Percentiles rank a stretch among this genome's conserved stretches.
Evolutionary conservation across 2,888 invertebrate species (phyloP).

Genomic region (Tineola bisselliella): DNA sequence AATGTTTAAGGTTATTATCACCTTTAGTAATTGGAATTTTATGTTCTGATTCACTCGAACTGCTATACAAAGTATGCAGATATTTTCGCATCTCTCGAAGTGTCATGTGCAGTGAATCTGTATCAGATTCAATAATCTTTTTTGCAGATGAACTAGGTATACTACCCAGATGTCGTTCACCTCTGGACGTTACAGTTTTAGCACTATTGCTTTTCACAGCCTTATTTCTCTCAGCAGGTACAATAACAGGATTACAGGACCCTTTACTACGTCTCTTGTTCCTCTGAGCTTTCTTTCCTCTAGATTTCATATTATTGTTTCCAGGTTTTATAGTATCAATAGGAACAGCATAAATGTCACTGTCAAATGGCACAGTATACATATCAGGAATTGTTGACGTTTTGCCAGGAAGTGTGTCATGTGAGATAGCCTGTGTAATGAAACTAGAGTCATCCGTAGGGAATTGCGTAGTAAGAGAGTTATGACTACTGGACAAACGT

Average conservation of each 20-base stretch:
- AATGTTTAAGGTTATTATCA: not conserved
- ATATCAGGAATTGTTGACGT: constrained; percentile 84
- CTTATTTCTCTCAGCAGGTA: constrained; percentile 6
- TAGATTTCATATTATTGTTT: constrained; percentile 33
- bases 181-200: not conserved
- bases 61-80: constrained; percentile 82
- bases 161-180: constrained; percentile 34
- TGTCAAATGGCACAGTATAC: constrained; percentile 89
- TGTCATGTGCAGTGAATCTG: constrained; percentile 83
- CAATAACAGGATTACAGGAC: not conserved
- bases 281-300: constrained; percentile 48
- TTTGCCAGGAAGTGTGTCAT: constrained; percentile 76
- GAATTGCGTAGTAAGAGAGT: constrained; percentile 79
- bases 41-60: constrained; percentile 74
- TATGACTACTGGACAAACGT: constrained; percentile 85
- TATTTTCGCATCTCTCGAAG: constrained; percentile 85
- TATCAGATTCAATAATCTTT: constrained; percentile 66
- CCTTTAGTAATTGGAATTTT: constrained; percentile 33
- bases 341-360: constrained; percentile 87
- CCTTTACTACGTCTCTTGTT: constrained; percentile 36
- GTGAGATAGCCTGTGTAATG: constrained; percentile 89
- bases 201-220: not conserved
- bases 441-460: constrained; percentile 86
- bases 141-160: constrained; percentile 73
- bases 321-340: constrained; percentile 79